These are phyloP conservation scores for Nebria salina DNA, from an alignment of 2,888 invertebrate species.

Conservation along the genomic window DNA sequence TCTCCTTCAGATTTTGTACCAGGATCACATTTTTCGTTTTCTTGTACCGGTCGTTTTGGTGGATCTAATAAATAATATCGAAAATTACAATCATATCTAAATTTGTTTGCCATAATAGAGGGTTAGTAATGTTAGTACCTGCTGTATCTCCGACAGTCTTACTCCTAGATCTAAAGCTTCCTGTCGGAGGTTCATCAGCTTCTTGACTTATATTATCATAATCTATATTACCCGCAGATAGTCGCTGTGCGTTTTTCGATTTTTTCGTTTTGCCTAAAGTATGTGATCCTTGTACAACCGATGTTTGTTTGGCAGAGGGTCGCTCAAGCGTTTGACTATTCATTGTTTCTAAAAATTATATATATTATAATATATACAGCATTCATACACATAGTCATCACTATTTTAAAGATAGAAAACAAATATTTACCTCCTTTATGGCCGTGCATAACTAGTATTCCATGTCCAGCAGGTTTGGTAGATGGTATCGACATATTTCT, in stretches of 20 bases:
- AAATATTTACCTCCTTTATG: slow-evolving; percentile 56
- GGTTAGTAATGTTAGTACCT: slow-evolving; percentile 64
- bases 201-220: slow-evolving; percentile 84
- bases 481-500: slow-evolving; percentile 95
- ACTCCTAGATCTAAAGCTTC: slow-evolving; percentile 81
- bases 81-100: slow-evolving; percentile 6
- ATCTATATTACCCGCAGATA: slow-evolving; percentile 87
- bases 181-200: slow-evolving; percentile 70
- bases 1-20: slow-evolving; percentile 90
- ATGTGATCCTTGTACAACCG: slow-evolving; percentile 79
- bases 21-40: slow-evolving; percentile 71
- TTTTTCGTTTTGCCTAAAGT: slow-evolving; percentile 85
- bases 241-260: slow-evolving; percentile 77
- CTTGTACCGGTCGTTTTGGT: slow-evolving; percentile 60
- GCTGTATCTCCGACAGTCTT: slow-evolving; percentile 90
- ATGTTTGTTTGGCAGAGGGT: slow-evolving; percentile 59
- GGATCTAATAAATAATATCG: slow-evolving; percentile 54
- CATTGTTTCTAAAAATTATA: slow-evolving; percentile 51
- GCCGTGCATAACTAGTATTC: slow-evolving; percentile 60
- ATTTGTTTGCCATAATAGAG: not conserved
- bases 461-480: slow-evolving; percentile 69
- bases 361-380: not conserved
- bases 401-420: not conserved
- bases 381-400: not conserved
- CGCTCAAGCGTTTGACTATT: slow-evolving; percentile 72